Conservation (phyloP, 2,113 vertebrate species). For the Limnothrissa miodon region DNA sequence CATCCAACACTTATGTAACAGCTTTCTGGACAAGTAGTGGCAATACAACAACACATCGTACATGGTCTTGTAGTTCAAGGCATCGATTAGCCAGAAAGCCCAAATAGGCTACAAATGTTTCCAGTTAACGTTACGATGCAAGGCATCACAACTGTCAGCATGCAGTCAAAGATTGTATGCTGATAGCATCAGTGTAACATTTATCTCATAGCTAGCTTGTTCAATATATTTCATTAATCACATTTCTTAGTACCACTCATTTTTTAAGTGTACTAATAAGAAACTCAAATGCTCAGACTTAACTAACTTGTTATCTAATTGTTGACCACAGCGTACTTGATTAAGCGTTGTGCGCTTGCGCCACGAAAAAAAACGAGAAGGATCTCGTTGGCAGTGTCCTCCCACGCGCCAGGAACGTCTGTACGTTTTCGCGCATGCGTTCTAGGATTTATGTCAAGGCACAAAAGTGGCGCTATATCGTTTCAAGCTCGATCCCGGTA, state of each 20-base stretch:
- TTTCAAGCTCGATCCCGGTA: conserved; percentile 74
- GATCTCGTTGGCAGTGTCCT: conserved; percentile 52
- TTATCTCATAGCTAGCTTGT: conserved; percentile 4
- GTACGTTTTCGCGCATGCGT: conserved; percentile 71
- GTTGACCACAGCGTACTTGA: conserved; percentile 50
- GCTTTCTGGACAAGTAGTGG: neutral
- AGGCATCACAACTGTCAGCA: neutral
- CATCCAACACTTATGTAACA: neutral
- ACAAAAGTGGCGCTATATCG: conserved; percentile 81
- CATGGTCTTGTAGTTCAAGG: neutral
- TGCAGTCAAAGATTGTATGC: neutral
- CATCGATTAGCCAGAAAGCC: neutral
- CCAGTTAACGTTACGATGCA: neutral
- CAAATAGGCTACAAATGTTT: neutral
- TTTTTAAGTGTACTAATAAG: neutral
- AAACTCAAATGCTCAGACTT: neutral
- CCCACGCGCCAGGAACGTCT: conserved; percentile 57
- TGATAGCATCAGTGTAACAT: neutral
- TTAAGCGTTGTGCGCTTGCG: conserved; percentile 63
- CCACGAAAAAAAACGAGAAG: conserved; percentile 50
- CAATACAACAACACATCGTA: neutral
- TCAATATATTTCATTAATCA: neutral
- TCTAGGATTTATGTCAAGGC: conserved; percentile 76
- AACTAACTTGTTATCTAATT: conserved; percentile 54
- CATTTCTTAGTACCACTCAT: neutral